Evolutionary conservation across 1,140 invertebrate genomes (phyloP).

Genomic region (Pseudomyrmex gracilis): DNA sequence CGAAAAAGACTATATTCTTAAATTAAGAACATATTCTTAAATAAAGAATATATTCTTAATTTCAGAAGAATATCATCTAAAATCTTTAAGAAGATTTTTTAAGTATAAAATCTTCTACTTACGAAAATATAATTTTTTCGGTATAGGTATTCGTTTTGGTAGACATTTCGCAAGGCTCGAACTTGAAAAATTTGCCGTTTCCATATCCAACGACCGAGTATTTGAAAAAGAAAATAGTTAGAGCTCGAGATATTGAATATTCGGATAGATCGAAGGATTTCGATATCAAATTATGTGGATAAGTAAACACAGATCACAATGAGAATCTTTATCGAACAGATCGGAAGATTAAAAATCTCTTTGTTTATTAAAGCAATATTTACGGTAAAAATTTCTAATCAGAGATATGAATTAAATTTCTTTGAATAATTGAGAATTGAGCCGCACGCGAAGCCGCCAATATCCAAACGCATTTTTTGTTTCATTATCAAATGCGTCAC

Average conservation of each 20-base stretch:
- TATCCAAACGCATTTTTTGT: background rate
- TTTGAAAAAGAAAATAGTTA: conserved; percentile 38
- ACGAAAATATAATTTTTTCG: no score
- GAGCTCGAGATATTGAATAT: conserved; percentile 34
- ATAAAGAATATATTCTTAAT: no score
- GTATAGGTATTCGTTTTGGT: background rate
- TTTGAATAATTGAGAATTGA: conserved; percentile 9
- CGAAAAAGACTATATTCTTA: no score
- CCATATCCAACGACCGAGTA: conserved; percentile 43
- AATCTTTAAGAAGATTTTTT: no score
- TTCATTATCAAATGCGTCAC: background rate
- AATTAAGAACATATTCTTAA: no score
- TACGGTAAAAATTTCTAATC: background rate
- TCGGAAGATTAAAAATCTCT: background rate
- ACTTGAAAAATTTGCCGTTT: conserved; percentile 36
- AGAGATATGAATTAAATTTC: background rate
- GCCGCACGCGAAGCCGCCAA: background rate
- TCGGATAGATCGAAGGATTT: conserved; percentile 25
- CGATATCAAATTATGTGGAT: conserved; percentile 19
- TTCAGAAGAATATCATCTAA: no score
- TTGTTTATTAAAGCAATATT: conserved; percentile 29
- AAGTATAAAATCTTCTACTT: no score
- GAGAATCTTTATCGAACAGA: background rate
- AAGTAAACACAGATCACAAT: conserved; percentile 1
- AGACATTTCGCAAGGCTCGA: conserved; percentile 9